A percentile compares a stretch with the other conserved stretches of the same genome.
These are phyloP conservation scores for Microctonus hyperodae DNA, from an alignment of 2,888 invertebrate genomes.

Conservation along the genomic window DNA sequence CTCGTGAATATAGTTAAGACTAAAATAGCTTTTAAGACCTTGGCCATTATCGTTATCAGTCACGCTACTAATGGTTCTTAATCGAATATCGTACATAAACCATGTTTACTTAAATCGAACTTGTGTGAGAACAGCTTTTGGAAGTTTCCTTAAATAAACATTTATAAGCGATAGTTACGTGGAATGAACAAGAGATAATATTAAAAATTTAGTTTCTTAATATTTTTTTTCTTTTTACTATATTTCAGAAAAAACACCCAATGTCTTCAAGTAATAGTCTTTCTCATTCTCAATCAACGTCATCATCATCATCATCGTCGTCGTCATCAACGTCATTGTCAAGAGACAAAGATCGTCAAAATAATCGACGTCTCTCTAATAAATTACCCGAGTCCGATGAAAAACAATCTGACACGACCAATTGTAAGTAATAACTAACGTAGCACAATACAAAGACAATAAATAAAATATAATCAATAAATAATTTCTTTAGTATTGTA, in stretches of 20 bases:
- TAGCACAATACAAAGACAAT: constrained; percentile 32
- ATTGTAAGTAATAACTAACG: constrained; percentile 58
- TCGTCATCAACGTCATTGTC: constrained; percentile 41
- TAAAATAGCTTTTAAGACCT: neutral
- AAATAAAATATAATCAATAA: neutral
- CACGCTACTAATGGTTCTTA: neutral
- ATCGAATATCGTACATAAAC: neutral
- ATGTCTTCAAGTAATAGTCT: constrained; percentile 45
- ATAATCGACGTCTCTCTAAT: constrained; percentile 66
- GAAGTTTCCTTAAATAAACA: neutral
- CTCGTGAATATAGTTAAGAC: neutral
- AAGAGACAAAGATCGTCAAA: constrained; percentile 68
- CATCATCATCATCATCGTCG: constrained; percentile 42
- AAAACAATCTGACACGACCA: constrained; percentile 45
- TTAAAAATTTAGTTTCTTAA: neutral
- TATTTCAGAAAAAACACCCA: constrained; percentile 57
- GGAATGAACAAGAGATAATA: neutral
- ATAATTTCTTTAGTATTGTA: neutral
- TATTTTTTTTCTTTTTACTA: constrained; percentile 24
- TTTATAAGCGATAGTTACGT: neutral
- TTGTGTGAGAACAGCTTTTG: neutral
- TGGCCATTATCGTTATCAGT: constrained; percentile 2
- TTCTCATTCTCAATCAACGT: constrained; percentile 13
- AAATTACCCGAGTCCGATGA: constrained; percentile 34
- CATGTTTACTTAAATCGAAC: neutral